Base-by-base conservation (phyloP, 1,140 invertebrate genomes). In the Drosophila repleta region DNA sequence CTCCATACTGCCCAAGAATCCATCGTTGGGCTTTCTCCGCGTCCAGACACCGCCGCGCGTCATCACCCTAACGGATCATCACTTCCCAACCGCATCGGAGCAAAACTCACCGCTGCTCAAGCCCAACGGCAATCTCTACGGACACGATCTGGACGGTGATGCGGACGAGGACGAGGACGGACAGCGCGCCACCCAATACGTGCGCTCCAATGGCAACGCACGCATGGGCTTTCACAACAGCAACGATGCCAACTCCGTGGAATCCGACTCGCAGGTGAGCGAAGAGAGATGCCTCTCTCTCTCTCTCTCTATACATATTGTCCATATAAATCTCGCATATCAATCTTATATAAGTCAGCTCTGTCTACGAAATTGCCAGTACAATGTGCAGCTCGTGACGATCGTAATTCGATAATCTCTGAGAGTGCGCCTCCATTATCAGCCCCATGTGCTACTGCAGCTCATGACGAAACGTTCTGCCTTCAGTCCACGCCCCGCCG, bases 51-150 rank as follows among this genome's bases (percentile, higher is more conserved):
- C 96, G 10, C 96, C 96, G 26, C 93, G 96, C 90, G 94, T 95
- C n/a, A 94, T 97, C 35, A 97, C 96, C 7, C 92, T 97, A 32
- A 96, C 96, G 70, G 95, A 96, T 89, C 96, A 97, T 91, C 95
- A 94, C 70, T 97, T 96, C 91, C 96, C 96, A 17, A 93, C 95
- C 18, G 94, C 94, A 64, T 95, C 96, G 79, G 95, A 96, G 52
- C 94, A 94, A 37, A 81, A 63, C 26, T 89, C 89, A 51, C 79
- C 85, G n/a, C 73, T 15, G 1, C 39, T 79, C 17, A 74, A 79
- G 37, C 49, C 70, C 13, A 78, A 87, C n/a, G 83, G 71, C 5
- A 51, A 56, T 39, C 8, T 62, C 10, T 79, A 81, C 57, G 74
- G 69, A 0, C 49, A 75, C 10, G 68, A 85, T 60, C 55, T 82